Evolutionary conservation across 1,140 invertebrate genomes (phyloP), one percentile per base, ranked within the genome.

Genomic region (Drosophila sucinea): DNA sequence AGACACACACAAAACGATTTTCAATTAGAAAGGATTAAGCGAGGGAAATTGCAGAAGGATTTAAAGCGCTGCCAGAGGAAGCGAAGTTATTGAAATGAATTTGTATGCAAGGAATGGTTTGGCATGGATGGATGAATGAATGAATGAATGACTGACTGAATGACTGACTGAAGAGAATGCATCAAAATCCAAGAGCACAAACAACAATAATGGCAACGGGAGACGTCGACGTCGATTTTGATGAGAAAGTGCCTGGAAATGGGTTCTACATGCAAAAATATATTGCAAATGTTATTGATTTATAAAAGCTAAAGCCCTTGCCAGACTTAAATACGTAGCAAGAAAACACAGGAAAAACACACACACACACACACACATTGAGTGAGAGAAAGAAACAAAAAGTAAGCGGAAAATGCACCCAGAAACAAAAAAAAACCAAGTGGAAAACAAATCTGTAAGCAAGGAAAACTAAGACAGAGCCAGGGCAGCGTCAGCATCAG

Each of bases 11-110:
- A 86, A 86, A 86, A 78, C 83, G 83, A 86, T 86, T 87, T 86
- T 79, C 83, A 86, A 86, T 86, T 86, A 86, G 83, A 86, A 79
- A 71, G 83, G 83, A 86, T 86, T 87, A 86, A 83, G 79, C 76
- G 67, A 62, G 76, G 67, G 67, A 77, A 87, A 73, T 79, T 73
- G 79, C 70, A 79, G 69, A 87, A 82, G 83, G 79, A 86, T 68
- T 86, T 86, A 86, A 86, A 87, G 76, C 75, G 74, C 67, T 29
- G 38, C 38, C 33, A 55, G n/a, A 72, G 68, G 66, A 67, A 65
- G 73, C 56, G 63, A 67, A 86, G 82, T 79, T 87, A 87, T 86
- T 87, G 83, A 86, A 86, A 87, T 82, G 83, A 86, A 79, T 86
- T 80, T 83, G 72, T 70, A 78, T 78, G 63, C 68, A 60, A 60